Percentiles rank a stretch among this genome's conserved stretches.
Evolutionary conservation across 2,797 vertebrate species (phyloP).

Genomic region (Rachycentron canadum): DNA sequence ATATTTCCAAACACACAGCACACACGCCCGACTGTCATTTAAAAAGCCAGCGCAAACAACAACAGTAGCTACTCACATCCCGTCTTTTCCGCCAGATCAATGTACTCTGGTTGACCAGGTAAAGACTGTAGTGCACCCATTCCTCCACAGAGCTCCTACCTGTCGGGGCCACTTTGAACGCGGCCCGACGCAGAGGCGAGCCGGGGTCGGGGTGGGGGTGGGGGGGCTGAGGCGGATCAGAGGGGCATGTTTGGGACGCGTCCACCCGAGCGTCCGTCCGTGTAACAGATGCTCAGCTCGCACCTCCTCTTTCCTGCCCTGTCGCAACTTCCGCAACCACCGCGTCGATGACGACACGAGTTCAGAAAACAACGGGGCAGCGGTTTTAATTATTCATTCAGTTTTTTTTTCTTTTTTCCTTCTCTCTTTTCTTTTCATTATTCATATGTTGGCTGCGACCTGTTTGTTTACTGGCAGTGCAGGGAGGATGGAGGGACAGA

Average conservation of each 20-base stretch:
- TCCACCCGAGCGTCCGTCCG: constrained; percentile 8
- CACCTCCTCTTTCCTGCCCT: neutral
- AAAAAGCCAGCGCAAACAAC: neutral
- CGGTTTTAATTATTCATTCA: constrained; percentile 38
- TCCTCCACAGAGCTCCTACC: constrained; percentile 1
- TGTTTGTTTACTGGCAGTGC: neutral
- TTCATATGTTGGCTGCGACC: constrained; percentile 12
- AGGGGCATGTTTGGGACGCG: constrained; percentile 19
- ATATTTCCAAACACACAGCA: constrained; percentile 18
- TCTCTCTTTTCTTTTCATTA: constrained; percentile 4
- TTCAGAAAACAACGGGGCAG: constrained; percentile 41
- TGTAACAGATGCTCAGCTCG: neutral
- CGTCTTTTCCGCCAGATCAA: constrained; percentile 89
- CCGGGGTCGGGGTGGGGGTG: neutral
- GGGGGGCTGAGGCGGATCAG: neutral
- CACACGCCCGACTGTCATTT: neutral
- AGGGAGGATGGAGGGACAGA: neutral
- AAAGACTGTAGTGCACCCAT: constrained; percentile 79
- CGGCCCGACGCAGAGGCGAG: neutral
- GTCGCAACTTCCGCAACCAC: constrained; percentile 73
- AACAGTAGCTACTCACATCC: constrained; percentile 90
- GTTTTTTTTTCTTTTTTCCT: too few species aligned
- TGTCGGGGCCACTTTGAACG: neutral
- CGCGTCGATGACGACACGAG: constrained; percentile 61
- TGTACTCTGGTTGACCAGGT: constrained; percentile 70